Evolutionary conservation across 2,113 vertebrate genomes (phyloP).

Genomic region (Pitta sordida): DNA sequence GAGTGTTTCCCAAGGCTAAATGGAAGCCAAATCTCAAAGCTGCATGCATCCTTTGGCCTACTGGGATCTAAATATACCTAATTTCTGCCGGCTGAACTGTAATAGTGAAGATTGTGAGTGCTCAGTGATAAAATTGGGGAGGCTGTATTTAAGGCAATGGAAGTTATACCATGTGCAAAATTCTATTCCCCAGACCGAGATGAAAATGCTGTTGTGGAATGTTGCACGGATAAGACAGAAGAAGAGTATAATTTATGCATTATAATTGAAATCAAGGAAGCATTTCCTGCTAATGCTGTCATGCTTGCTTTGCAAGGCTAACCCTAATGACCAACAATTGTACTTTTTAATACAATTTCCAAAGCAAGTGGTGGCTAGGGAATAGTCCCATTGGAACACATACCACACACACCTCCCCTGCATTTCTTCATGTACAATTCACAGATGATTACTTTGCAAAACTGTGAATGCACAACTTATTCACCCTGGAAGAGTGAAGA

Average conservation of each 20-base stretch:
- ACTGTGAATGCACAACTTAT: not conserved
- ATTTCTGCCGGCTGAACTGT: slow-evolving; percentile 52
- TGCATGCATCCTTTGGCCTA: not conserved
- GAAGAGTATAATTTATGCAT: slow-evolving; percentile 38
- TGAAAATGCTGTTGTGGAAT: slow-evolving; percentile 2
- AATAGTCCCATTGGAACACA: slow-evolving; percentile 14
- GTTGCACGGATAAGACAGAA: not conserved
- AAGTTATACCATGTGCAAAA: slow-evolving; percentile 49
- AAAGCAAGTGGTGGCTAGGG: slow-evolving; percentile 8
- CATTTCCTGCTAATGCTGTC: slow-evolving; percentile 56
- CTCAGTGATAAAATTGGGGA: slow-evolving; percentile 44
- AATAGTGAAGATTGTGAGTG: slow-evolving; percentile 47
- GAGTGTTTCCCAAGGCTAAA: not conserved
- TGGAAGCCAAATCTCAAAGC: not conserved
- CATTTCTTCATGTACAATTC: slow-evolving; percentile 24
- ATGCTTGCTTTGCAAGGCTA: slow-evolving; percentile 45
- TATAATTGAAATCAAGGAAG: slow-evolving; percentile 58
- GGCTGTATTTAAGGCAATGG: slow-evolving; percentile 7
- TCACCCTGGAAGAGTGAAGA: slow-evolving; percentile 5
- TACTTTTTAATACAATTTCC: slow-evolving; percentile 43
- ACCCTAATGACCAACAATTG: slow-evolving; percentile 66
- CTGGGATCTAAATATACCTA: slow-evolving; percentile 48
- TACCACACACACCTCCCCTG: slow-evolving; percentile 7
- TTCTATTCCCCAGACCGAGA: slow-evolving; percentile 12
- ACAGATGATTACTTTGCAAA: slow-evolving; percentile 41